Evolutionary conservation across 2,797 vertebrate genomes (phyloP), one percentile per base, ranked within the genome.

Genomic region (Acipenser oxyrinchus): DNA sequence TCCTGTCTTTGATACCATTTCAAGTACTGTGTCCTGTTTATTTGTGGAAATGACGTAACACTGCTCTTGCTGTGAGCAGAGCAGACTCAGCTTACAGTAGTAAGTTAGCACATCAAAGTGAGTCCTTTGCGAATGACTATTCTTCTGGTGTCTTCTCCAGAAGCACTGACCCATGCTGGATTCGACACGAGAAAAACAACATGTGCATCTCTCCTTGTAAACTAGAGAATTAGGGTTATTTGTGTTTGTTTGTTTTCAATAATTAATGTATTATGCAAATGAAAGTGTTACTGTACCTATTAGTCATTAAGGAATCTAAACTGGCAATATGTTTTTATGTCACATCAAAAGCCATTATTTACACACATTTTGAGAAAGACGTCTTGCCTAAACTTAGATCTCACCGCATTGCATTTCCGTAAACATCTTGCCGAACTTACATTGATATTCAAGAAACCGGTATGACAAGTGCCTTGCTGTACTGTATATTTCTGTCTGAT

Each of bases 291-390:
- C 37, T 37, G 37, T 37, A 37, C 55, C 55, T 58, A 48, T 64
- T 76, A 80, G 72, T 59, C 82, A 80, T 76, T 15, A 5, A 37
- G 37, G 37, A 63, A 74, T 69, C 78, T 76, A 79, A 78, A 65
- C 79, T 70, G 63, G 72, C 79, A 78, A 37, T 1, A 37, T 37
- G 74, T 76, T 77, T 83, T 78, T 65, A 76, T 72, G 72, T 68
- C 73, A 74, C 69, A 73, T 75, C 73, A 81, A 80, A 90, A 89
- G 86, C 87, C 87, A 89, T 90, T 88, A 78, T 81, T 82, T 77
- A 75, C 57, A 74, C 71, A 74, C 70, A 69, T 11, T n/a, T 10
- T 58, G 55, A 11, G 55, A 37, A 37, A 37, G 37, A 5, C 5
- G 4, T 37, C 37, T 37, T 37, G 3, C 5, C 37, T 37, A 37